These are phyloP conservation scores for Tauraco hartlaubi DNA, from an alignment of 2,797 vertebrate genomes.

Conservation along the genomic window DNA sequence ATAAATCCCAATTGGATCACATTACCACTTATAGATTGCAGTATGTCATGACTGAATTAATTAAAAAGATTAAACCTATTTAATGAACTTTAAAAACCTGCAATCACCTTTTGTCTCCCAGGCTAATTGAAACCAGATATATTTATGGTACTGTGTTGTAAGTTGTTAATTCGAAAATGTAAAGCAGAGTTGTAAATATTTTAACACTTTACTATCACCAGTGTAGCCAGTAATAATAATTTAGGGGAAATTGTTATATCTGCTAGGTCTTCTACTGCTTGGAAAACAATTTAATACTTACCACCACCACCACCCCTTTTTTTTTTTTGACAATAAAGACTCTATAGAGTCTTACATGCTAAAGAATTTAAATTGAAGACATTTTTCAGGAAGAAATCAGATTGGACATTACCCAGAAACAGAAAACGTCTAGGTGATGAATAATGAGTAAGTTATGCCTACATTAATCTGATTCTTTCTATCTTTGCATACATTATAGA, in stretches of 20 bases:
- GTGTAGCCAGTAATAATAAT: conserved; percentile 48
- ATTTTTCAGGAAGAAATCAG: conserved; percentile 33
- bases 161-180: conserved; percentile 55
- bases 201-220: conserved; percentile 13
- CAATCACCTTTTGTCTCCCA: conserved; percentile 27
- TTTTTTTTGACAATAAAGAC: not conserved
- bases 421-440: not conserved
- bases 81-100: conserved; percentile 54
- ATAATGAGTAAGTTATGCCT: not conserved
- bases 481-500: not conserved
- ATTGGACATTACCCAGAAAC: not conserved
- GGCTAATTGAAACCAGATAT: conserved; percentile 65
- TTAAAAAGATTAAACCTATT: conserved; percentile 32
- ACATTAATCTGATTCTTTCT: not conserved
- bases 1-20: not conserved
- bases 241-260: conserved; percentile 35
- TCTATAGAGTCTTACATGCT: not conserved
- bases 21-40: not conserved
- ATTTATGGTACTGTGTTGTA: conserved; percentile 37
- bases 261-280: conserved; percentile 23
- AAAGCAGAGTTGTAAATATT: conserved; percentile 62
- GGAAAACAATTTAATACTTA: conserved; percentile 48
- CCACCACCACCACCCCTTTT: no score
- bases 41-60: conserved; percentile 53
- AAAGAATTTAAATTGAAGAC: conserved; percentile 16